Conservation (phyloP, 2,797 vertebrate species). For the Anisognathus igniventris region DNA sequence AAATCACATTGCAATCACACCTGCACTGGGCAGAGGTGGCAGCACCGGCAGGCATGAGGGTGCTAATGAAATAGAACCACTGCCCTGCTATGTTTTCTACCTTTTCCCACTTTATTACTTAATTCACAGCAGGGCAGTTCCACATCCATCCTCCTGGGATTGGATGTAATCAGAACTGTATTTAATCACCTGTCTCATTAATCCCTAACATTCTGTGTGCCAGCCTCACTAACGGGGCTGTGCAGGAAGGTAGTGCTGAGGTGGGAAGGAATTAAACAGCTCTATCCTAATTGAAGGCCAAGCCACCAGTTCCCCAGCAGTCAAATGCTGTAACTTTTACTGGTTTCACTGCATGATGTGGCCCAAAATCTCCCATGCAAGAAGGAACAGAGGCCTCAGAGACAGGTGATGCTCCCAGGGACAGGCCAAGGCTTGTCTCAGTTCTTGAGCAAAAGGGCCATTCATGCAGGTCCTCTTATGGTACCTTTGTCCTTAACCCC, state of each 20-base stretch:
- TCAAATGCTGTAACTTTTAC: neutral
- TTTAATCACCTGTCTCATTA: slow-evolving; percentile 36
- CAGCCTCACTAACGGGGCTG: rapidly evolving
- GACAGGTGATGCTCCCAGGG: rapidly evolving
- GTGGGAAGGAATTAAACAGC: neutral
- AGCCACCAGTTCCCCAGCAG: neutral
- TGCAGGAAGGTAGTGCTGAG: neutral
- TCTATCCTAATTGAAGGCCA: neutral
- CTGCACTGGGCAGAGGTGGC: neutral
- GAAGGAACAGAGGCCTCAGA: neutral
- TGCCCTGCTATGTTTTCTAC: neutral
- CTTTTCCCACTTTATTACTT: neutral
- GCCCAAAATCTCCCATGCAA: neutral
- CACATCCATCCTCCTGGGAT: neutral
- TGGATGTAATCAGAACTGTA: neutral
- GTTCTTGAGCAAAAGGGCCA: neutral
- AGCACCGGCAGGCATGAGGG: rapidly evolving
- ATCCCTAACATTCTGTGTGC: neutral
- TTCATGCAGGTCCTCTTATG: neutral
- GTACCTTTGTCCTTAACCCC: neutral
- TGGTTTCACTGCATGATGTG: neutral
- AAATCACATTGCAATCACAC: rapidly evolving
- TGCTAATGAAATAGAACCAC: neutral
- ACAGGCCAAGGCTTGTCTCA: neutral
- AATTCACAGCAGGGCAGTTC: neutral